Percentiles rank a stretch among this genome's conserved stretches.
Conservation (phyloP, 2,888 invertebrate genomes). For the Xanthia icteritia region DNA sequence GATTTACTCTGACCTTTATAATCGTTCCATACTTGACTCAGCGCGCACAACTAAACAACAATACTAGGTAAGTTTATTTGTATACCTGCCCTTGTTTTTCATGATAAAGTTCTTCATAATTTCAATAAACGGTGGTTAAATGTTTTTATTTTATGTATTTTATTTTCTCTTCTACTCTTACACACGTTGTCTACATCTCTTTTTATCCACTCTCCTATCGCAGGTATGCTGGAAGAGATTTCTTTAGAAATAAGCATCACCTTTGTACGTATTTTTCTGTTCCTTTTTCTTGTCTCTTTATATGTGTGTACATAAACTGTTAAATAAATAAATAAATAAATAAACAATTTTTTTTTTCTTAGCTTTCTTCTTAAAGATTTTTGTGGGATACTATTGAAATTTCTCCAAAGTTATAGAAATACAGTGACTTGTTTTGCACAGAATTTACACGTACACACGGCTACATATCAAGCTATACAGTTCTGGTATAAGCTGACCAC, state of each 20-base stretch:
- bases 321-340: too few species aligned
- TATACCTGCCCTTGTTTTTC: neutral
- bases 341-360: neutral
- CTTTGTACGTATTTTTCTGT: too few species aligned
- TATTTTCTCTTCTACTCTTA: too few species aligned
- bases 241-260: too few species aligned
- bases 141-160: too few species aligned
- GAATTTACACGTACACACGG: neutral
- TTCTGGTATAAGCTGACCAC: too few species aligned
- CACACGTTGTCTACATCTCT: too few species aligned
- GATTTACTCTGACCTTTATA: constrained; percentile 55
- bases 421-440: neutral
- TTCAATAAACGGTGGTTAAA: neutral
- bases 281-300: too few species aligned
- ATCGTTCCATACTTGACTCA: constrained; percentile 40
- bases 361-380: neutral
- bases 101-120: neutral
- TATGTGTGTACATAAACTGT: too few species aligned
- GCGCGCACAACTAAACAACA: constrained; percentile 16
- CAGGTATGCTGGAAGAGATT: too few species aligned
- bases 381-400: neutral
- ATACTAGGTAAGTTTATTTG: constrained; percentile 5
- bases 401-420: neutral
- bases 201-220: too few species aligned
- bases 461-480: too few species aligned